Percentiles rank a stretch among this genome's conserved stretches.
phyloP scores from a whole-genome alignment of 1,140 invertebrate genomes.

The Lordiphosa mommai region DNA sequence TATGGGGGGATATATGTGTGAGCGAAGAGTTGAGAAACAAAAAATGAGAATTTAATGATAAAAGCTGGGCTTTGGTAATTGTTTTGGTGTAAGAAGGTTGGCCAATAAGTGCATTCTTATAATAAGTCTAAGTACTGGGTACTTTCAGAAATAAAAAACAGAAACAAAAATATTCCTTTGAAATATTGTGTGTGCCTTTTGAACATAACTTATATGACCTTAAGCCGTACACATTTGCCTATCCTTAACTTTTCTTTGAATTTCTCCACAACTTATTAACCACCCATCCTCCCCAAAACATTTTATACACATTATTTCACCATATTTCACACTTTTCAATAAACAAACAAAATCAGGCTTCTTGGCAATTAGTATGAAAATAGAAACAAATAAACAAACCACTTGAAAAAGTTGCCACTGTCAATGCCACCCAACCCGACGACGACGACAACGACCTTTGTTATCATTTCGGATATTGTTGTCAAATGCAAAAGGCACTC shows the following conservation, averaged over 20 bases:
- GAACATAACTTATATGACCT: too few species aligned
- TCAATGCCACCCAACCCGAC: background rate
- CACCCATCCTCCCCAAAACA: too few species aligned
- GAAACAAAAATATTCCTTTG: too few species aligned
- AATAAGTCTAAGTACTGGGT: too few species aligned
- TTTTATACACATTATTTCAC: background rate
- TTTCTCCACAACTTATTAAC: too few species aligned
- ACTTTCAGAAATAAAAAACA: too few species aligned
- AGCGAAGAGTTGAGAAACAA: background rate
- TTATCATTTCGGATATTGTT: constrained; percentile 31
- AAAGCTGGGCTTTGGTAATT: background rate
- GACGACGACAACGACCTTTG: constrained; percentile 4
- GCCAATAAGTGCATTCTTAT: too few species aligned
- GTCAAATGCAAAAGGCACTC: constrained; percentile 39
- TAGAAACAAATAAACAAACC: constrained; percentile 8
- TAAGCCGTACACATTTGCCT: too few species aligned
- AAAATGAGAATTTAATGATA: constrained; percentile 12
- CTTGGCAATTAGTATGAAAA: constrained; percentile 26
- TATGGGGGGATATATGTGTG: constrained; percentile 5
- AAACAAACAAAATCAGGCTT: background rate
- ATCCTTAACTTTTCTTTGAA: too few species aligned
- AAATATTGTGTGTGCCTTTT: too few species aligned
- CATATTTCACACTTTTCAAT: background rate
- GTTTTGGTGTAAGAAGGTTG: too few species aligned
- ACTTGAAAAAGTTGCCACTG: constrained; percentile 29